Conservation (phyloP, 2,888 invertebrate species). For the Acanthococcus lagerstroemiae region DNA sequence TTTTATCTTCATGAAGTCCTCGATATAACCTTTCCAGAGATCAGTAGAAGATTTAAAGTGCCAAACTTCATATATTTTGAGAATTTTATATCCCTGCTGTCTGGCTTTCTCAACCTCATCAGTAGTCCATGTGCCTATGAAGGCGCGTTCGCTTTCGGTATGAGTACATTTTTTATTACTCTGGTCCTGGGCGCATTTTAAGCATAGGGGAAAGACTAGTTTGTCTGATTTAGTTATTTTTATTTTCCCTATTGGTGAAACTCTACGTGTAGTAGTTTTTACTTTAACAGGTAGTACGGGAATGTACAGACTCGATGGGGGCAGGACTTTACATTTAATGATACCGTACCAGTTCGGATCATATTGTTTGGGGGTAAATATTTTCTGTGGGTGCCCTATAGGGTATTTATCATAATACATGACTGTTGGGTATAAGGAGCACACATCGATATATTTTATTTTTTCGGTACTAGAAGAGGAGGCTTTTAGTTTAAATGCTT, state of each 20-base stretch:
- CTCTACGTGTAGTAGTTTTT: too few species aligned
- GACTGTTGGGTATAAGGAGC: constrained; percentile 22
- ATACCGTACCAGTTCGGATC: constrained; percentile 6
- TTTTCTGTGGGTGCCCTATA: constrained; percentile 12
- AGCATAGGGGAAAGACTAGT: too few species aligned
- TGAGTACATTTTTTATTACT: constrained; percentile 5
- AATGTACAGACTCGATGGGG: constrained; percentile 21
- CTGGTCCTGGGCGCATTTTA: too few species aligned
- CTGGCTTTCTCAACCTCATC: constrained; percentile 17
- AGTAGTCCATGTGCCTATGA: too few species aligned
- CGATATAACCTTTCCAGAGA: too few species aligned
- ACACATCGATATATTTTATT: constrained; percentile 31
- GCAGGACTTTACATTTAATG: constrained; percentile 18
- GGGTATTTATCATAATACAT: constrained; percentile 25
- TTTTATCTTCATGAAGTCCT: constrained; percentile 10
- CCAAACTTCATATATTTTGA: constrained; percentile 25
- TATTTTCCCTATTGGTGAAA: too few species aligned
- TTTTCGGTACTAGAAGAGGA: not conserved
- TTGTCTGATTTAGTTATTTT: constrained; percentile 32
- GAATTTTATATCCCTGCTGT: too few species aligned
- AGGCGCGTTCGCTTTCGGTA: too few species aligned
- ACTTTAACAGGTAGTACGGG: constrained; percentile 38
- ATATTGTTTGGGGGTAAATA: constrained; percentile 1
- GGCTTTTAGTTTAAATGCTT: not conserved
- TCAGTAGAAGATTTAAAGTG: constrained; percentile 6